phyloP scores from a whole-genome alignment of 2,888 invertebrate species.

The Tromatobia lineatoria region DNA sequence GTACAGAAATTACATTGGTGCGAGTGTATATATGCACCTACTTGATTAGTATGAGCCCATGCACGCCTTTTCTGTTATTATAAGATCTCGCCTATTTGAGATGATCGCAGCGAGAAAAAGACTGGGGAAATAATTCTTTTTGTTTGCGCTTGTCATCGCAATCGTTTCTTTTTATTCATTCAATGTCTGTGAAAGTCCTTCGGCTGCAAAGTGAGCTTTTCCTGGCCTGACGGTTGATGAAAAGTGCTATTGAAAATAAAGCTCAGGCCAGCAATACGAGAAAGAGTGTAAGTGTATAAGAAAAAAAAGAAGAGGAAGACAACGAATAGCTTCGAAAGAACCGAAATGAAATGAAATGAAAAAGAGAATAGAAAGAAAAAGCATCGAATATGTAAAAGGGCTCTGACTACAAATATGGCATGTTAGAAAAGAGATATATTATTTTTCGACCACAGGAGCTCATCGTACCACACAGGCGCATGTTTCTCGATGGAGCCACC shows the following conservation, averaged over 20 bases:
- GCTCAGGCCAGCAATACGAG: slow-evolving; percentile 22
- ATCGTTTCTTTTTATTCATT: slow-evolving; percentile 2
- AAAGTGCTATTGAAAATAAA: slow-evolving; percentile 58
- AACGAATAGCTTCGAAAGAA: slow-evolving; percentile 50
- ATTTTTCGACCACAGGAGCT: slow-evolving; percentile 61
- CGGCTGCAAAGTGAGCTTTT: not conserved
- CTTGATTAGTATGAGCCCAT: slow-evolving; percentile 73
- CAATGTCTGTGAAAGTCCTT: slow-evolving; percentile 17
- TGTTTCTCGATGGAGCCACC: slow-evolving; percentile 25
- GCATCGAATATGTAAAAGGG: slow-evolving; percentile 44
- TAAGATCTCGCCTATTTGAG: slow-evolving; percentile 54
- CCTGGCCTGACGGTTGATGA: slow-evolving; percentile 23
- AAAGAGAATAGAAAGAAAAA: slow-evolving; percentile 42
- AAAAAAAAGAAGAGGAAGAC: slow-evolving; percentile 55
- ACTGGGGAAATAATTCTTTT: slow-evolving; percentile 28
- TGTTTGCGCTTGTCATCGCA: slow-evolving; percentile 16
- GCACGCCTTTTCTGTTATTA: slow-evolving; percentile 66
- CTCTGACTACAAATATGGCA: slow-evolving; percentile 55
- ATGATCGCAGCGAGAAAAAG: slow-evolving; percentile 63
- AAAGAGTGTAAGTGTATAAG: slow-evolving; percentile 43
- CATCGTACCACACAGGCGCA: slow-evolving; percentile 22
- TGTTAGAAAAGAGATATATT: slow-evolving; percentile 82
- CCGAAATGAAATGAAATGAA: slow-evolving; percentile 50
- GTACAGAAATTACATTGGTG: slow-evolving; percentile 66
- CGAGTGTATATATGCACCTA: slow-evolving; percentile 72